Evolutionary conservation across 37 sponge, comb jelly and placozoan genomes (phyloP), one percentile per base, ranked within the genome.

Genomic region (Amphimedon queenslandica): DNA sequence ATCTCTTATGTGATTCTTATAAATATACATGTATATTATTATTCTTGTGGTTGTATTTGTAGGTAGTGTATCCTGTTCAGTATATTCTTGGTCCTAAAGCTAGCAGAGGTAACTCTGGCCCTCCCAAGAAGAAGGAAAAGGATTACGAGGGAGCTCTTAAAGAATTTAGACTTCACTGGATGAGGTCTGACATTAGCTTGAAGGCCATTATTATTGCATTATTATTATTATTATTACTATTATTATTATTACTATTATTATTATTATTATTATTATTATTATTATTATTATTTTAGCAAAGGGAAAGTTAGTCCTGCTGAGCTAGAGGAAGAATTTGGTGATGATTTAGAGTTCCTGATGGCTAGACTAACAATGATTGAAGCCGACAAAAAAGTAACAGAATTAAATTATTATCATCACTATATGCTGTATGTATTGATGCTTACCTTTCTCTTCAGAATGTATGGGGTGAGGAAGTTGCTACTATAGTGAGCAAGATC

Each of bases 141-240:
- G 76, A 75, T 3, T 80, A 80, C 63, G 35, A 37, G 8, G 70
- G 65, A 40, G 87, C 87, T 57, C 34, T 80, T 41, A 80, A 80
- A 61, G 87, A 80, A 0, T 70, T 80, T 63, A 80, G 80, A 40
- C 71, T 86, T 30, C 72, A 86, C 42, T 86, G 87, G 80, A 66
- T 86, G 42, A 80, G 61, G 87, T 86, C 42, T 36, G 71, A 40
- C n/a, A n/a, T n/a, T n/a, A n/a, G n/a, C n/a, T n/a, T n/a, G n/a
- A n/a, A n/a, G n/a, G n/a, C n/a, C n/a, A n/a, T n/a, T n/a, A n/a
- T n/a, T n/a, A n/a, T n/a, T n/a, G n/a, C n/a, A n/a, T n/a, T n/a
- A n/a, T n/a, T n/a, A n/a, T n/a, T n/a, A n/a, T n/a, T n/a, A n/a
- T n/a, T n/a, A n/a, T n/a, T n/a, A n/a, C n/a, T n/a, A n/a, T n/a